phyloP scores from a whole-genome alignment of 1,140 invertebrate genomes.

The Anthonomus grandis region DNA sequence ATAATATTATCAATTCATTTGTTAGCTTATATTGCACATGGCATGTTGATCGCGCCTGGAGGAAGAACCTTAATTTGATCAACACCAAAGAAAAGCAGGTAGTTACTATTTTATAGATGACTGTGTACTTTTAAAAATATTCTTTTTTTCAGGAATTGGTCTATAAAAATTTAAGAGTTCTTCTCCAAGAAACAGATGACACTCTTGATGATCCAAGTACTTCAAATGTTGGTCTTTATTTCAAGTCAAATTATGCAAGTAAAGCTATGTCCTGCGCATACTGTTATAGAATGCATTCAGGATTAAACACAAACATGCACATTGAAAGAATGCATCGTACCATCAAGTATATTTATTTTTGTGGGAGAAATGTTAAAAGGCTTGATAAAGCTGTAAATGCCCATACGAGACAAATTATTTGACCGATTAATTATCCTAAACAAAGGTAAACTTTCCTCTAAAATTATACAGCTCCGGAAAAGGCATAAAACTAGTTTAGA shows the following conservation, averaged over 20 bases:
- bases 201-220: background rate
- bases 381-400: constrained; percentile 21
- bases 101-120: background rate
- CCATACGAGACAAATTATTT: constrained; percentile 17
- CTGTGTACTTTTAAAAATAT: no score
- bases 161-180: constrained; percentile 10
- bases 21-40: constrained; percentile 7
- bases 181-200: constrained; percentile 14
- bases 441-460: constrained; percentile 11
- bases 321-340: constrained; percentile 18
- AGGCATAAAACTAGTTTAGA: background rate
- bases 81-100: constrained; percentile 12
- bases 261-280: constrained; percentile 12
- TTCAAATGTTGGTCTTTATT: constrained; percentile 14
- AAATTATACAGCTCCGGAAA: constrained; percentile 1
- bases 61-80: constrained; percentile 7
- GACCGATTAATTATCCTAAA: constrained; percentile 2
- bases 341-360: constrained; percentile 18
- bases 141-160: background rate
- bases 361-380: constrained; percentile 8
- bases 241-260: constrained; percentile 15
- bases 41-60: constrained; percentile 14
- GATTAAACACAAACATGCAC: constrained; percentile 21
- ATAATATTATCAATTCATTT: background rate
- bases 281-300: constrained; percentile 5